Evolutionary conservation across 2,888 invertebrate genomes (phyloP).

Genomic region (Stenchaetothrips biformis): DNA sequence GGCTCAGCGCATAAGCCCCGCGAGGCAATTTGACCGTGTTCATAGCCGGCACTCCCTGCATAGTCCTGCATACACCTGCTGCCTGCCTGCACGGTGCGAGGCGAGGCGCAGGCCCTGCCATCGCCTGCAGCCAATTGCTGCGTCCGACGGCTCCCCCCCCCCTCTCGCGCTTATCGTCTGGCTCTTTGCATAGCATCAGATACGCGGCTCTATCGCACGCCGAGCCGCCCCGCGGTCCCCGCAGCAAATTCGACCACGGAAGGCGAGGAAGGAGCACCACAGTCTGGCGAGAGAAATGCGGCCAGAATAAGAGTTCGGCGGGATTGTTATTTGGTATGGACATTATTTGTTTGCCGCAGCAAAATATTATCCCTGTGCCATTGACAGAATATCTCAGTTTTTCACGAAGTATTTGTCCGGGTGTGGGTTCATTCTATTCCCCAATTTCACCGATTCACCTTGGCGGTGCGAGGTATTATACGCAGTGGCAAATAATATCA

Average conservation of each 20-base stretch:
- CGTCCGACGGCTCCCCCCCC: neutral
- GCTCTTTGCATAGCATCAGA: conserved; percentile 23
- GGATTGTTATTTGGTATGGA: too few relatives aligned
- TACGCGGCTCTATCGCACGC: neutral
- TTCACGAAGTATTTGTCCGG: too few relatives aligned
- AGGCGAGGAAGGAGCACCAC: neutral
- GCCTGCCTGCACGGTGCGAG: neutral
- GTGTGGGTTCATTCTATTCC: too few relatives aligned
- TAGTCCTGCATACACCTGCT: conserved; percentile 13
- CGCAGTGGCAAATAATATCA: too few relatives aligned
- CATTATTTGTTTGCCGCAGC: too few relatives aligned
- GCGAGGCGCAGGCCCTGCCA: neutral
- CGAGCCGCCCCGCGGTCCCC: neutral
- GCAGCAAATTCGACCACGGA: neutral
- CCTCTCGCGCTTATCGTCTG: neutral
- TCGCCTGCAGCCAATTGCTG: conserved; percentile 16
- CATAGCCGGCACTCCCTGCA: conserved; percentile 11
- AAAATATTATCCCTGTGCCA: too few relatives aligned
- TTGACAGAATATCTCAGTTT: too few relatives aligned
- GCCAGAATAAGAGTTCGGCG: too few relatives aligned
- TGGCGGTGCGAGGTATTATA: too few relatives aligned
- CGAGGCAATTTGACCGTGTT: neutral
- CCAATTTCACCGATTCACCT: too few relatives aligned
- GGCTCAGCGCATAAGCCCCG: neutral
- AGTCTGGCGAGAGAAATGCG: too few relatives aligned